Base-by-base conservation (phyloP, 1,140 invertebrate species). In the Bombus sibiricus region DNA sequence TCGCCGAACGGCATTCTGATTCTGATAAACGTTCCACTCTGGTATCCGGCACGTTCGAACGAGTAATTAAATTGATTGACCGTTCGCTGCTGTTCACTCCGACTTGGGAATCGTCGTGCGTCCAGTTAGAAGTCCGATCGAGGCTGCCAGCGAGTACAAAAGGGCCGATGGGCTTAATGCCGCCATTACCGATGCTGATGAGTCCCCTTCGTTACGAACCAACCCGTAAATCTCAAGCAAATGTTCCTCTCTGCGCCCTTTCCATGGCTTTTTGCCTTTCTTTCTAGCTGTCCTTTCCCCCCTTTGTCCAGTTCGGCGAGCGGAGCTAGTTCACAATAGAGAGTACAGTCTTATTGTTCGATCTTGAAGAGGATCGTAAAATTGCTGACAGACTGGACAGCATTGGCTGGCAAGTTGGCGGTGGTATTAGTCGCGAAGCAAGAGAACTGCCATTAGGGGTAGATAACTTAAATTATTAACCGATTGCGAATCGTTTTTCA, bases 11-110 rank as follows among this genome's bases (percentile, higher is more conserved):
- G 64, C n/a, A 74, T 59, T 82, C 59, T 62, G 1, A n/a, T n/a
- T 53, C 78, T 74, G 81, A 77, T 59, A 76, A 81, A 73, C 78
- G 64, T 83, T 81, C 88, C 72, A 37, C 69, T 64, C 73, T 39
- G 84, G 79, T 78, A 82, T 89, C 64, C 74, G 43, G 15, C 69
- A 71, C 15, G 53, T 76, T 75, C 75, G 68, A 81, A 72, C 90
- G 82, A 88, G 90, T 91, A 91, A 91, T 91, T 91, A 91, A 91
- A 91, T 89, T 88, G 90, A 91, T 91, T 86, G 88, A 89, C 79
- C 64, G 86, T 77, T 74, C 76, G 76, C 41, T 43, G 57, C 57
- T 32, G 57, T 13, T 41, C 37, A 59, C 32, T 47, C 74, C 43
- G 64, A 62, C 59, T 62, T n/a, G 28, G 71, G 74, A 81, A 81